phyloP scores from a whole-genome alignment of 2,888 invertebrate genomes.

The Drosophila quasianomalipes region DNA sequence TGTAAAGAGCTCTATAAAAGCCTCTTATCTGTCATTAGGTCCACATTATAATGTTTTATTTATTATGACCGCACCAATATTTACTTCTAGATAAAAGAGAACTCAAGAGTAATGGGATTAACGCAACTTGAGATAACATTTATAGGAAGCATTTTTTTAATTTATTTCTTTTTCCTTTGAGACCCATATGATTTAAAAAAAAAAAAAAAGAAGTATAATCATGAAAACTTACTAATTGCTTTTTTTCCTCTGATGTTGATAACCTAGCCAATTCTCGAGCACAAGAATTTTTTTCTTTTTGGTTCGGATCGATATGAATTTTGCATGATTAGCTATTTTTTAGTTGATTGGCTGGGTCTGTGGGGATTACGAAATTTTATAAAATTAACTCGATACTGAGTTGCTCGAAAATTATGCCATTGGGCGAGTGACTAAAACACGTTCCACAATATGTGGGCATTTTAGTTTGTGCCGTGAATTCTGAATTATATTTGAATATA shows the following conservation, averaged over 20 bases:
- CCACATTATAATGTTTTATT: slow-evolving; percentile 22
- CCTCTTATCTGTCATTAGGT: slow-evolving; percentile 49
- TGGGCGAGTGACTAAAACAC: slow-evolving; percentile 28
- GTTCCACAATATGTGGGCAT: slow-evolving; percentile 1
- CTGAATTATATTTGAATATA: not conserved
- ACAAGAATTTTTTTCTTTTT: not conserved
- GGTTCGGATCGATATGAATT: slow-evolving; percentile 23
- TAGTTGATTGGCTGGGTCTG: not conserved
- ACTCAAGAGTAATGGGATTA: slow-evolving; percentile 24
- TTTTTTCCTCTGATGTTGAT: slow-evolving; percentile 31
- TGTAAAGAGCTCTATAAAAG: slow-evolving; percentile 23
- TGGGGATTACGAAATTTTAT: slow-evolving; percentile 50
- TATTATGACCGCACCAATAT: slow-evolving; percentile 19
- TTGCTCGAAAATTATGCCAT: slow-evolving; percentile 15
- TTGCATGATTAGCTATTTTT: slow-evolving; percentile 66
- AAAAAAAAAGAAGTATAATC: slow-evolving; percentile 3
- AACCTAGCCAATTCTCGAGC: slow-evolving; percentile 14
- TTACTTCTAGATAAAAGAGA: slow-evolving; percentile 40
- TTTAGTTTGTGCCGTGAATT: not conserved
- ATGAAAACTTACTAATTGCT: slow-evolving; percentile 9
- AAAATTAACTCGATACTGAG: slow-evolving; percentile 33
- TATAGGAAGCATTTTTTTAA: not conserved
- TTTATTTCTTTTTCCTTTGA: not conserved
- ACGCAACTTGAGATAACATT: slow-evolving; percentile 31
- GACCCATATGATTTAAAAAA: not conserved